These are phyloP conservation scores for roundworm (Caenorhabditis elegans) DNA, from an alignment of 1,140 invertebrate species.

Conservation along the genomic window DNA sequence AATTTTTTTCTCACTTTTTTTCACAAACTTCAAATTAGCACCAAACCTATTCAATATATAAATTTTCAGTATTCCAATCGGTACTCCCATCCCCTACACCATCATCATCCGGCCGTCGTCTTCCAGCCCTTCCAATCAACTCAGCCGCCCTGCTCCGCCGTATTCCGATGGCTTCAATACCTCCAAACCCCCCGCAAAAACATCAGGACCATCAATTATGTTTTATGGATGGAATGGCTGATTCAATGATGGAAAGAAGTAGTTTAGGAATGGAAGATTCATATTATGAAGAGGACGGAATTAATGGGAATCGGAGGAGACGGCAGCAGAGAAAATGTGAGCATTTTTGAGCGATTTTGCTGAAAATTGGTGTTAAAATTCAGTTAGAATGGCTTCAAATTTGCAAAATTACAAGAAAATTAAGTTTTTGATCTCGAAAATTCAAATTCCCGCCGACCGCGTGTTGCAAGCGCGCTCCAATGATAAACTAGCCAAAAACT, in stretches of 20 bases:
- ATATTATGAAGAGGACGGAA: constrained; percentile 61
- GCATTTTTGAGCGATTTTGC: too few species aligned
- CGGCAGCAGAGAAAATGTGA: constrained; percentile 50
- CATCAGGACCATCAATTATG: constrained; percentile 30
- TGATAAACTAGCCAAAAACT: too few species aligned
- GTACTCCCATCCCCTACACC: constrained; percentile 3
- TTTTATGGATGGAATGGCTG: constrained; percentile 36
- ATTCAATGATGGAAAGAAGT: constrained; percentile 34
- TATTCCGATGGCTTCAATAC: constrained; percentile 16
- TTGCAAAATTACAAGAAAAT: too few species aligned
- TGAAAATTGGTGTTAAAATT: too few species aligned
- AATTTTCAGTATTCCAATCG: constrained; percentile 37
- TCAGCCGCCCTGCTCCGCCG: not conserved
- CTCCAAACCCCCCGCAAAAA: constrained; percentile 25
- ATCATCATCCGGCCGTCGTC: constrained; percentile 40
- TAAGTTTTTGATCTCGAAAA: too few species aligned
- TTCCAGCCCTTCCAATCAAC: constrained; percentile 40
- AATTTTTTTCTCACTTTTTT: too few species aligned
- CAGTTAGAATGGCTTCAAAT: too few species aligned
- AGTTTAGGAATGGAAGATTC: constrained; percentile 54
- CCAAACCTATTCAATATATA: too few species aligned
- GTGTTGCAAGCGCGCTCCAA: too few species aligned
- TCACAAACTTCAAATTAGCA: not conserved
- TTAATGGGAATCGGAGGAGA: constrained; percentile 53
- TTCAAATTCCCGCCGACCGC: too few species aligned